phyloP scores from a whole-genome alignment of 2,888 invertebrate species.

The Lasioglossum morio region DNA sequence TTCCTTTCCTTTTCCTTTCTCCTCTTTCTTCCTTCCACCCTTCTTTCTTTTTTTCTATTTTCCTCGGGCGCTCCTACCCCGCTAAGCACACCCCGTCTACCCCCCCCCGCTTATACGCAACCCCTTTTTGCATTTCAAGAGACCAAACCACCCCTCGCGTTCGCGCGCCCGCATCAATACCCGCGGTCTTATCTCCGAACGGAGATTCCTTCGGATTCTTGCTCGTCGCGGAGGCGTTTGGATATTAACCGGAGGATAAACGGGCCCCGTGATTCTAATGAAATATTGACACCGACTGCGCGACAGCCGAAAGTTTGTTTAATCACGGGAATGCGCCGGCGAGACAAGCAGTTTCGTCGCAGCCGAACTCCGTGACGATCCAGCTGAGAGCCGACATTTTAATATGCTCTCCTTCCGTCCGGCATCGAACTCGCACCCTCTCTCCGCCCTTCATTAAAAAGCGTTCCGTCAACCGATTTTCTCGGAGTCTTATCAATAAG shows the following conservation, averaged over 20 bases:
- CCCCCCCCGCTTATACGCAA: constrained; percentile 56
- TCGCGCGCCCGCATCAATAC: constrained; percentile 59
- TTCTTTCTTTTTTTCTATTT: constrained; percentile 43
- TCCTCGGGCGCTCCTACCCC: constrained; percentile 36
- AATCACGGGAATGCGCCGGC: constrained; percentile 55
- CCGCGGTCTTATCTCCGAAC: constrained; percentile 56
- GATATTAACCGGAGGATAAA: constrained; percentile 71
- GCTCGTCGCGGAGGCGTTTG: constrained; percentile 57
- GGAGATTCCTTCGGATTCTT: constrained; percentile 64
- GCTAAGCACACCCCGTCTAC: constrained; percentile 37
- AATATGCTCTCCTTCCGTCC: not conserved
- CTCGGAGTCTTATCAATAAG: not conserved
- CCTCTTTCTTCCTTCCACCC: constrained; percentile 37
- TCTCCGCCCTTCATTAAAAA: constrained; percentile 5
- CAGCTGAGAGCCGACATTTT: constrained; percentile 12
- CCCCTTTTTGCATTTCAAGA: constrained; percentile 75
- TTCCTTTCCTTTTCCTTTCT: constrained; percentile 40
- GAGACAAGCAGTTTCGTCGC: constrained; percentile 44
- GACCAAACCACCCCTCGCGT: constrained; percentile 31
- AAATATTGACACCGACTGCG: constrained; percentile 66
- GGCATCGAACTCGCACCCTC: not conserved
- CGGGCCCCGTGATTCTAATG: constrained; percentile 66
- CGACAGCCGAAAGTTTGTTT: constrained; percentile 65
- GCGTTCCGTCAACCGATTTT: constrained; percentile 10
- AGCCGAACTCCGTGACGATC: constrained; percentile 48